phyloP scores from a whole-genome alignment of 2,113 vertebrate species.

The Alethe diademata region DNA sequence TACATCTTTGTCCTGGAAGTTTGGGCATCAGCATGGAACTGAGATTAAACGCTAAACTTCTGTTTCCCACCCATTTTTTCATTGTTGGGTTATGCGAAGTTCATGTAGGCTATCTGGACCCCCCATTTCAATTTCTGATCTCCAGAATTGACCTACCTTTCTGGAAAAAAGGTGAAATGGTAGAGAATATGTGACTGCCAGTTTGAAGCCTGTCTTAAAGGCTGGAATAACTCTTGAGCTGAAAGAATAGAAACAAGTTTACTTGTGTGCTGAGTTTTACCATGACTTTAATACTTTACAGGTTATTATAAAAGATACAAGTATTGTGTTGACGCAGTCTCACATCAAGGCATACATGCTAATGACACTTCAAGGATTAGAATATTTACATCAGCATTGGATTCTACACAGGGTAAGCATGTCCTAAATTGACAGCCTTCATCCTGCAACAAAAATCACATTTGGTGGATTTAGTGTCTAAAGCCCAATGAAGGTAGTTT shows the following conservation, averaged over 20 bases:
- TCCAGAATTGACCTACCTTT: neutral
- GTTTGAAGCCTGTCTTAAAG: neutral
- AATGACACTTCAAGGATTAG: constrained; percentile 97
- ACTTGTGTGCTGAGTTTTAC: neutral
- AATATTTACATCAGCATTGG: constrained; percentile 96
- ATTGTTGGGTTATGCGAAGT: neutral
- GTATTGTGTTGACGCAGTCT: constrained; percentile 92
- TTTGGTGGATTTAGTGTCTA: neutral
- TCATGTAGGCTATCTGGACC: neutral
- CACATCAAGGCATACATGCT: constrained; percentile 97
- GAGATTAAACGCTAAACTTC: neutral
- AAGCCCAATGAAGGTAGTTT: neutral
- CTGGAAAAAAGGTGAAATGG: neutral
- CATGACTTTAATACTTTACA: constrained; percentile 41
- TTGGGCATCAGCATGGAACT: neutral
- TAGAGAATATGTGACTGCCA: neutral
- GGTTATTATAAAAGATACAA: constrained; percentile 98
- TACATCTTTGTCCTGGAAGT: neutral
- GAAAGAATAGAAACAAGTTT: neutral
- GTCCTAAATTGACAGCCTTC: neutral
- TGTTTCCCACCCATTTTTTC: neutral
- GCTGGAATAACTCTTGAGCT: neutral
- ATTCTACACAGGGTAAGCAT: constrained; percentile 92
- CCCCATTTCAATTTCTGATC: neutral
- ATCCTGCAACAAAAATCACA: neutral